Conservation (phyloP, 2,113 vertebrate species). For the Thryonomys swinderianus region DNA sequence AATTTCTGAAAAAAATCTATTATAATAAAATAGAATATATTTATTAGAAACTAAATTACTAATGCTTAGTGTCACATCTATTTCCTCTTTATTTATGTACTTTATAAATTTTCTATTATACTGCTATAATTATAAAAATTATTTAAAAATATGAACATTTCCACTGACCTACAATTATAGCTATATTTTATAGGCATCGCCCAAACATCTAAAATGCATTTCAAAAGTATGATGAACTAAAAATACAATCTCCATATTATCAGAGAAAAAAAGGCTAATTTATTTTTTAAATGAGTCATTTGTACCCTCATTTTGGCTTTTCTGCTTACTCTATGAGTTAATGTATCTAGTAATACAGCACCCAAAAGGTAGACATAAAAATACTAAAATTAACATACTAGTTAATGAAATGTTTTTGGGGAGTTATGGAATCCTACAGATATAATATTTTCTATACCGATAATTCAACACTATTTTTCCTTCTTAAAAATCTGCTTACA, state of each 20-base stretch:
- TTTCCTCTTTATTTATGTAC: conserved; percentile 34
- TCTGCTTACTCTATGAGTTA: conserved; percentile 44
- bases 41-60: conserved; percentile 26
- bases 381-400: conserved; percentile 29
- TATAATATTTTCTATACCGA: conserved; percentile 17
- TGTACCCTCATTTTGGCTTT: background rate
- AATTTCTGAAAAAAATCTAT: conserved; percentile 32
- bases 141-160: background rate
- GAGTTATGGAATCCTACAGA: conserved; percentile 30
- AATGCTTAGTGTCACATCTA: background rate
- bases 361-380: background rate
- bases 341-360: conserved; percentile 16
- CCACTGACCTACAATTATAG: conserved; percentile 31
- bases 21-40: background rate
- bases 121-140: conserved; percentile 38
- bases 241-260: conserved; percentile 28
- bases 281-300: conserved; percentile 34
- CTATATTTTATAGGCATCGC: background rate
- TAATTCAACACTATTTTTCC: background rate
- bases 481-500: background rate
- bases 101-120: conserved; percentile 40
- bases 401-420: conserved; percentile 34
- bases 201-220: conserved; percentile 36
- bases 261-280: background rate
- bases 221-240: conserved; percentile 33